Evolutionary conservation across 1,140 invertebrate species (phyloP).

Genomic region (Helicoverpa armigera): DNA sequence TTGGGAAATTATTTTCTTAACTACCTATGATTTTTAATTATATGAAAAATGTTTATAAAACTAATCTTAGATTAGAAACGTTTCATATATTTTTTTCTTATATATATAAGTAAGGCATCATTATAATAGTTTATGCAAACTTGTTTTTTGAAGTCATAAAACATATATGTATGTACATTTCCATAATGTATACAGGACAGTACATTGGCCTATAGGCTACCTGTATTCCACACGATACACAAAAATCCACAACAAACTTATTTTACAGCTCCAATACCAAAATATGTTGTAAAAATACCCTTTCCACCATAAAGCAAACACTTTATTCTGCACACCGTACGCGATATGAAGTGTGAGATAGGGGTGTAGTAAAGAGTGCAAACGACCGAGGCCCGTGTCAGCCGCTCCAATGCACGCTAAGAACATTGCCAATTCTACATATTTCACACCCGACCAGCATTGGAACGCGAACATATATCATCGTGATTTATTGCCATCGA

Average conservation of each 20-base stretch:
- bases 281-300: slow-evolving; percentile 12
- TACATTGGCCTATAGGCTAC: neutral
- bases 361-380: slow-evolving; percentile 84
- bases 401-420: slow-evolving; percentile 69
- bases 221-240: neutral
- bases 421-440: slow-evolving; percentile 78
- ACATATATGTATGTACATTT: no score
- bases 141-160: no score
- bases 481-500: slow-evolving; percentile 52
- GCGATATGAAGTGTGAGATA: slow-evolving; percentile 77
- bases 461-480: slow-evolving; percentile 59
- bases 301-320: slow-evolving; percentile 6
- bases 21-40: no score
- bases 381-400: slow-evolving; percentile 82
- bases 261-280: neutral
- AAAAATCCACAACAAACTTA: neutral
- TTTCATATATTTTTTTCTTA: no score
- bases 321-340: slow-evolving; percentile 67
- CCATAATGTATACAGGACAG: no score
- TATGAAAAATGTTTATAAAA: neutral
- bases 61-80: no score
- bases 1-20: neutral
- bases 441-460: slow-evolving; percentile 61
- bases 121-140: no score
- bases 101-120: no score